A percentile compares a stretch with the other conserved stretches of the same genome.
Conservation (phyloP, 2,113 vertebrate species). For the Lepidothrix coronata region DNA sequence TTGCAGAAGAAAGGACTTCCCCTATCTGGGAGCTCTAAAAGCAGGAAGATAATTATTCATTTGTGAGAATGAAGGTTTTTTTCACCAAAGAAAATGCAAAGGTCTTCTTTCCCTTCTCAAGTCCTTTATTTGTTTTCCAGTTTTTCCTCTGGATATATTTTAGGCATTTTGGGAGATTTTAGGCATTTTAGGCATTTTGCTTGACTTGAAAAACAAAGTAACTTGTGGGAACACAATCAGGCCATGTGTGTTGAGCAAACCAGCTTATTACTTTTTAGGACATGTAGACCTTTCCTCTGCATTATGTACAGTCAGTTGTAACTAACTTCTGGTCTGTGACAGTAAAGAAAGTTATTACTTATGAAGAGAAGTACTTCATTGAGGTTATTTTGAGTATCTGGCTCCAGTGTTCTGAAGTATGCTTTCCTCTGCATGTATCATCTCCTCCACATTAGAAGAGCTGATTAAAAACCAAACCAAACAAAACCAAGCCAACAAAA, state of each 20-base stretch:
- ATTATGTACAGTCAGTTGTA: background rate
- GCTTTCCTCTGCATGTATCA: background rate
- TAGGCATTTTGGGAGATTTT: background rate
- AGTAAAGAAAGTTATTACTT: background rate
- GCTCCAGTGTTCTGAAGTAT: background rate
- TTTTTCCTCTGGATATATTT: background rate
- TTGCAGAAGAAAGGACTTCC: background rate
- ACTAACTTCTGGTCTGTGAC: background rate
- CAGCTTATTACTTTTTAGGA: background rate
- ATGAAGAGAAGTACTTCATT: background rate
- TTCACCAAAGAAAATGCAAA: background rate
- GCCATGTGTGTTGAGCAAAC: background rate
- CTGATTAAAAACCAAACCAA: background rate
- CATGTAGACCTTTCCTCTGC: background rate
- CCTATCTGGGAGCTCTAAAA: background rate
- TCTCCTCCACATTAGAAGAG: background rate
- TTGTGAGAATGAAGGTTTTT: background rate
- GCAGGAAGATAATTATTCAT: background rate
- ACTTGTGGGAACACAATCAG: background rate
- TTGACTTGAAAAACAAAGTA: background rate
- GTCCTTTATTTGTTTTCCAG: background rate
- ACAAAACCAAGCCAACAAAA: rapidly evolving
- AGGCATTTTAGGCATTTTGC: background rate
- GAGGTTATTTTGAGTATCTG: background rate
- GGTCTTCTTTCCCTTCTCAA: background rate